Conservation (phyloP, 2,113 vertebrate species). For the Mormoops blainvillei region DNA sequence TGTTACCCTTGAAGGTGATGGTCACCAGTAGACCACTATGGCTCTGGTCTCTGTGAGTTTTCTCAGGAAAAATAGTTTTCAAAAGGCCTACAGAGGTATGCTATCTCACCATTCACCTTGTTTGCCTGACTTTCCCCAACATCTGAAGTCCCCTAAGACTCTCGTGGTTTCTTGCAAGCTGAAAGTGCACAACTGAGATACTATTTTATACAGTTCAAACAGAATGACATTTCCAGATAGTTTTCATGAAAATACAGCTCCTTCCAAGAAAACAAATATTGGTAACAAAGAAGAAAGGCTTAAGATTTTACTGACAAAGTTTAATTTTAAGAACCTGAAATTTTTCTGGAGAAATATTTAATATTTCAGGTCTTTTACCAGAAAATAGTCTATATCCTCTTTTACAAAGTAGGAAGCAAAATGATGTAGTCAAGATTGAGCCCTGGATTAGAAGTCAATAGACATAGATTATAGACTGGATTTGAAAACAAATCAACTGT, state of each 20-base stretch:
- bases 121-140: background rate
- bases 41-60: background rate
- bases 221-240: conserved; percentile 25
- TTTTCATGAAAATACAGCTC: conserved; percentile 48
- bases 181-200: conserved; percentile 19
- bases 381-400: background rate
- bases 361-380: background rate
- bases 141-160: background rate
- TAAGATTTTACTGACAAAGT: conserved; percentile 48
- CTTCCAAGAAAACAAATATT: conserved; percentile 57
- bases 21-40: background rate
- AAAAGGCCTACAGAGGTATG: background rate
- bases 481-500: background rate
- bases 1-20: background rate
- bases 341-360: conserved; percentile 44
- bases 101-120: background rate
- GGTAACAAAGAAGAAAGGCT: conserved; percentile 40
- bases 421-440: background rate
- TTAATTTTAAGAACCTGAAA: conserved; percentile 48
- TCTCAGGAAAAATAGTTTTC: background rate
- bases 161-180: background rate
- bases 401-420: conserved; percentile 15
- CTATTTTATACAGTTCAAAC: conserved; percentile 34
- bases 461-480: background rate
- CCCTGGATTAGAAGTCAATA: background rate